Base-by-base conservation (phyloP, 2,888 invertebrate species). In the Xestia c-nigrum region DNA sequence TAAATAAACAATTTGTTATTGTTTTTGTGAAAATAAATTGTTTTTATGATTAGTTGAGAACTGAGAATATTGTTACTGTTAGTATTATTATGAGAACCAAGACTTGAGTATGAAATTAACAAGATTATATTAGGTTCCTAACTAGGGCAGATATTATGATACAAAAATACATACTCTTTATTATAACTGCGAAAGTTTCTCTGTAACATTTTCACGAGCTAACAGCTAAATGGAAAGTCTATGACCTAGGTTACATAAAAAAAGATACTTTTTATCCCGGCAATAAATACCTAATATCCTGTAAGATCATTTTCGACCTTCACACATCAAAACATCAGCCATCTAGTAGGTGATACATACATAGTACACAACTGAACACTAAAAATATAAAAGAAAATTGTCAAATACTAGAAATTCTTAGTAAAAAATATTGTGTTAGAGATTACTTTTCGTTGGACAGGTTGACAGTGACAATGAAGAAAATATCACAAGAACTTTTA, bases 371-470 rank as follows among this genome's bases (percentile, higher is more conserved):
- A 52, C 43, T 50, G 24, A 57, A 67, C n/a, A 47, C 9, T 38
- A 12, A 12, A 46, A 40, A 61, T 24, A 14, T 3, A 61, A 43
- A 55, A 10, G 5, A 46, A 46, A 21, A 50, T 16, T 57, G 50
- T 38, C 47, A 43, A 74, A 12, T 3, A 47, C 1, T 50, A 50
- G 7, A 74, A 50, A 50, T 21, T 55, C 14, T 3, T 19, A 40
- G 19, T 55, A 80, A 55, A 80, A 64, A 65, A 46, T 59, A 57
- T 19, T 69, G 38, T 47, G 31, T 59, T n/a, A 24, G 50, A 40
- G 19, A 75, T 40, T 65, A 55, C 9, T 77, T 69, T 76, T n/a
- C 50, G 47, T 57, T 57, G 16, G 52, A 59, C n/a, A 63, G 16
- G 10, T 46, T 5, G 50, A 40, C 66, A 12, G 31, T 38, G 31